phyloP scores from a whole-genome alignment of 1,140 invertebrate species.

The Brachionus plicatilis region DNA sequence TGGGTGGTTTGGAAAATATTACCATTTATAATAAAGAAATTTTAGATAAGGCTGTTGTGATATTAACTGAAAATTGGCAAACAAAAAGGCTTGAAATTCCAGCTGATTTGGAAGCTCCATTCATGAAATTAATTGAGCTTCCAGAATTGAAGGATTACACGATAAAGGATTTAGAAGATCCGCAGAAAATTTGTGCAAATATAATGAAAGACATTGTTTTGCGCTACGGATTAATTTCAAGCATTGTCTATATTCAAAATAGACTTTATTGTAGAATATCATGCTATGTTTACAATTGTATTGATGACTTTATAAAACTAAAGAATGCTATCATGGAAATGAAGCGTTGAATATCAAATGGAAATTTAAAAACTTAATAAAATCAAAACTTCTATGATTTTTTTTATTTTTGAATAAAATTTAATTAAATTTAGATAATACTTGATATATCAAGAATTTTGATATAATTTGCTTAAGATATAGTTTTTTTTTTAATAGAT shows the following conservation, averaged over 20 bases:
- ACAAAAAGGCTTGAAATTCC: background rate
- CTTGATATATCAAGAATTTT: too few relatives aligned
- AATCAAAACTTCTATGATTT: too few relatives aligned
- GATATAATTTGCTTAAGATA: too few relatives aligned
- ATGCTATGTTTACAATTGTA: background rate
- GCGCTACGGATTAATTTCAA: background rate
- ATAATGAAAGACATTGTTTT: background rate
- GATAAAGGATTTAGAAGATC: background rate
- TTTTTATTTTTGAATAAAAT: background rate
- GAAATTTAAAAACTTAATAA: background rate
- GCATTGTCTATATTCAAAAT: background rate
- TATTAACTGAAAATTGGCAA: background rate
- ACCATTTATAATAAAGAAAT: background rate
- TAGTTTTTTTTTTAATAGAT: too few relatives aligned
- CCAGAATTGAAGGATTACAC: background rate
- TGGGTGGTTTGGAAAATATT: background rate
- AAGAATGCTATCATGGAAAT: background rate
- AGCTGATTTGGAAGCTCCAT: background rate
- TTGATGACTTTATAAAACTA: conserved; percentile 8
- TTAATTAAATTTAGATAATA: too few relatives aligned
- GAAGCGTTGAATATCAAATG: background rate
- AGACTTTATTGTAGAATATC: conserved; percentile 21
- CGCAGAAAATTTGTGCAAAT: background rate
- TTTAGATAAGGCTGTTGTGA: background rate
- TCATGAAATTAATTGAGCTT: conserved; percentile 19